A percentile compares a stretch with the other conserved stretches of the same genome.
Evolutionary conservation across 2,113 vertebrate genomes (phyloP).

Genomic region (Fukomys damarensis): DNA sequence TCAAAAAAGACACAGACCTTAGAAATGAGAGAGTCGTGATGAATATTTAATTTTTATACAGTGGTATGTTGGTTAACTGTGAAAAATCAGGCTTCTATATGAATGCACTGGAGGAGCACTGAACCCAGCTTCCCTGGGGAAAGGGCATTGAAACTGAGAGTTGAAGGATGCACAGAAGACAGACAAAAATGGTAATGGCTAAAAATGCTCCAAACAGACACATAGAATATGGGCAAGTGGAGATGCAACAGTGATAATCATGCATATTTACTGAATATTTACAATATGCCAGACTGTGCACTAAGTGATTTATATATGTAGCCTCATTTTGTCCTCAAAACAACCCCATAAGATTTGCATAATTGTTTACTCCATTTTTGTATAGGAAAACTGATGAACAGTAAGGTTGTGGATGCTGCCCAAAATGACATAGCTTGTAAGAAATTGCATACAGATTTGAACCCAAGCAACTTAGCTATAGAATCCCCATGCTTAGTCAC

Average conservation of each 20-base stretch:
- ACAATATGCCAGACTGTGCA: neutral
- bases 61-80: neutral
- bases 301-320: neutral
- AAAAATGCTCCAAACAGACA: neutral
- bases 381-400: neutral
- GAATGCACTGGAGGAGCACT: neutral
- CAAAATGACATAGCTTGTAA: neutral
- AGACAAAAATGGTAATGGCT: neutral
- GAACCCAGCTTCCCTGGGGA: neutral
- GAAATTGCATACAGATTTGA: neutral
- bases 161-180: neutral
- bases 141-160: neutral
- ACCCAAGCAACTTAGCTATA: neutral
- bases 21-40: neutral
- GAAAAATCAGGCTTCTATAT: neutral
- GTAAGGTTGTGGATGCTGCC: neutral
- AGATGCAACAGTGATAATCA: neutral
- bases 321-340: neutral
- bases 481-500: neutral
- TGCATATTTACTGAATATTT: neutral
- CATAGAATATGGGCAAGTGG: neutral
- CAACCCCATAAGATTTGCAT: neutral
- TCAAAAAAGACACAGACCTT: neutral
- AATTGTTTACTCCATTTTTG: neutral
- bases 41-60: neutral